phyloP scores from a whole-genome alignment of 2,113 vertebrate genomes.

The Meles meles region DNA sequence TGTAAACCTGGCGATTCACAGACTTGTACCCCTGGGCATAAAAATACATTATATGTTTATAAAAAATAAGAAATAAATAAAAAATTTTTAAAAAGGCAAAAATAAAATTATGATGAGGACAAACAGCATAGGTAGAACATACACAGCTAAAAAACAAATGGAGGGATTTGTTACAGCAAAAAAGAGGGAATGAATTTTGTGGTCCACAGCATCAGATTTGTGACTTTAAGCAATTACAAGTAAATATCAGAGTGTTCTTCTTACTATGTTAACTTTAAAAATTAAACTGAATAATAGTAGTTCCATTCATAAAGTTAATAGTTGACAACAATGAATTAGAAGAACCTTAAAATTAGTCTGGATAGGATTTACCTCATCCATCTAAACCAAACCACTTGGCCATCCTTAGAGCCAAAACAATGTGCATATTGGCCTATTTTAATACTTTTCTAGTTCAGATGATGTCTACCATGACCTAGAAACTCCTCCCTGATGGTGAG shows the following conservation, averaged over 20 bases:
- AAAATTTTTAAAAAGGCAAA: not conserved
- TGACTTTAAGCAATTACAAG: not conserved
- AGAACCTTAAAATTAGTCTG: conserved; percentile 12
- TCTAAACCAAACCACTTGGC: conserved; percentile 12
- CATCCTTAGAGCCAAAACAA: conserved; percentile 22
- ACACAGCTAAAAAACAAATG: not conserved
- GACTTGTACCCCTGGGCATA: no score
- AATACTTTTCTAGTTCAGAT: not conserved
- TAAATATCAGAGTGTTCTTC: not conserved
- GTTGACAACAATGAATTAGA: not conserved
- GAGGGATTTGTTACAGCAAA: not conserved
- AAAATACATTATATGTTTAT: no score
- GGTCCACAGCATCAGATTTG: conserved; percentile 41
- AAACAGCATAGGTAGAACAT: not conserved
- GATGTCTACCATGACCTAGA: not conserved
- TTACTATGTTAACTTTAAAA: not conserved
- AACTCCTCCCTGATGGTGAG: not conserved
- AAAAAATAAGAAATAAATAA: no score
- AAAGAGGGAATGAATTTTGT: not conserved
- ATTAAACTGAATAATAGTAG: not conserved
- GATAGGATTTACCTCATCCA: not conserved
- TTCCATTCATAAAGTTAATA: not conserved
- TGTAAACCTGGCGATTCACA: no score
- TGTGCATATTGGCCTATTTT: not conserved
- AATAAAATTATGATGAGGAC: not conserved